Conservation (phyloP, 2,797 vertebrate genomes). For the Anolis apletophallus region DNA sequence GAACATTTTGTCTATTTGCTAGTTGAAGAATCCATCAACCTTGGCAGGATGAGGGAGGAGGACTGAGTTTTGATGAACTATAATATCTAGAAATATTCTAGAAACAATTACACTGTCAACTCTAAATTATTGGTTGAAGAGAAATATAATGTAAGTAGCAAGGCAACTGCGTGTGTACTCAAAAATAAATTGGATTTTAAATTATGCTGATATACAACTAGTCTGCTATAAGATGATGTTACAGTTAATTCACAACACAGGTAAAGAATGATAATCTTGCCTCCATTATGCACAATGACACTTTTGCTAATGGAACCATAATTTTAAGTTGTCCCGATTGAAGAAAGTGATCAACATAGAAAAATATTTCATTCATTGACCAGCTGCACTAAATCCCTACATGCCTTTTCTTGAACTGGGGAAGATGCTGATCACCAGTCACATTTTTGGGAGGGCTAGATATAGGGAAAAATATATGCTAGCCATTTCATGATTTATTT, state of each 20-base stretch:
- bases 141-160: constrained; percentile 50
- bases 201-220: constrained; percentile 62
- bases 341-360: constrained; percentile 11
- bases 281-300: constrained; percentile 36
- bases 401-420: not conserved
- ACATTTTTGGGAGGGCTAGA: not conserved
- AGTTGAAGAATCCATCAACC: not conserved
- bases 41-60: not conserved
- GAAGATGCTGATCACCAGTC: not conserved
- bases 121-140: constrained; percentile 31
- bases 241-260: constrained; percentile 64
- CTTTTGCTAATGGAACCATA: constrained; percentile 61
- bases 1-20: not conserved
- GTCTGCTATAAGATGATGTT: constrained; percentile 60
- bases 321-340: constrained; percentile 23
- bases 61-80: constrained; percentile 25
- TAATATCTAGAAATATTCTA: constrained; percentile 37
- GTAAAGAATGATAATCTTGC: constrained; percentile 58
- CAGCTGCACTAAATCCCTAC: not conserved
- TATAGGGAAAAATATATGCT: not conserved
- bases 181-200: constrained; percentile 69
- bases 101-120: constrained; percentile 44
- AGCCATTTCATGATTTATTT: not conserved
- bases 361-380: constrained; percentile 4
- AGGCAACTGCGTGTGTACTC: constrained; percentile 57